phyloP scores from a whole-genome alignment of 2,113 vertebrate species.

The Sinocyclocheilus maitianheensis region DNA sequence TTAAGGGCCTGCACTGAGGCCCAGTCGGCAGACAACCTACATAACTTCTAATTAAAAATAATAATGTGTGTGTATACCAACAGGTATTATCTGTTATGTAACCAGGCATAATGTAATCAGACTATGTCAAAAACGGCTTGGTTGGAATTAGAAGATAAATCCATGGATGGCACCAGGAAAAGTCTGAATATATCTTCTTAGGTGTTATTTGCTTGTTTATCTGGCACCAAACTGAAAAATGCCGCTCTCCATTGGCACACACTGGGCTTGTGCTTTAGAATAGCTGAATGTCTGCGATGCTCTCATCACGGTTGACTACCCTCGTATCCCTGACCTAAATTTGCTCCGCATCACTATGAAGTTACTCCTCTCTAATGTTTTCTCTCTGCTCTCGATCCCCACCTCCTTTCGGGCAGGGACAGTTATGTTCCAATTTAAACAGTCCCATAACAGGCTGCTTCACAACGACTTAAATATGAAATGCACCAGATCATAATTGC shows the following conservation, averaged over 20 bases:
- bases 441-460: not conserved
- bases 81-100: constrained; percentile 9
- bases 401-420: constrained; percentile 34
- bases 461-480: no score
- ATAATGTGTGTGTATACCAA: not conserved
- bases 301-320: constrained; percentile 67
- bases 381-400: constrained; percentile 24
- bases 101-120: not conserved
- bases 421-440: not conserved
- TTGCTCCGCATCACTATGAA: constrained; percentile 54
- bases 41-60: not conserved
- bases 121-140: constrained; percentile 9
- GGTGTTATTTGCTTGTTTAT: constrained; percentile 17
- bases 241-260: not conserved
- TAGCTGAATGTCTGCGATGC: constrained; percentile 57
- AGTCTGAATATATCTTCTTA: not conserved
- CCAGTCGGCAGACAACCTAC: not conserved
- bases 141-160: not conserved
- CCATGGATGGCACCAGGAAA: not conserved
- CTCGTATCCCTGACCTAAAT: constrained; percentile 73
- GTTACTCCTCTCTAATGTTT: constrained; percentile 34
- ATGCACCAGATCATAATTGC: not conserved
- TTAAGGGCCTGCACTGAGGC: not conserved
- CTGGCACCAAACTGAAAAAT: not conserved
- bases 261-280: not conserved